These are phyloP conservation scores for Drosophila seguyi DNA, from an alignment of 1,140 invertebrate genomes.

Conservation along the genomic window DNA sequence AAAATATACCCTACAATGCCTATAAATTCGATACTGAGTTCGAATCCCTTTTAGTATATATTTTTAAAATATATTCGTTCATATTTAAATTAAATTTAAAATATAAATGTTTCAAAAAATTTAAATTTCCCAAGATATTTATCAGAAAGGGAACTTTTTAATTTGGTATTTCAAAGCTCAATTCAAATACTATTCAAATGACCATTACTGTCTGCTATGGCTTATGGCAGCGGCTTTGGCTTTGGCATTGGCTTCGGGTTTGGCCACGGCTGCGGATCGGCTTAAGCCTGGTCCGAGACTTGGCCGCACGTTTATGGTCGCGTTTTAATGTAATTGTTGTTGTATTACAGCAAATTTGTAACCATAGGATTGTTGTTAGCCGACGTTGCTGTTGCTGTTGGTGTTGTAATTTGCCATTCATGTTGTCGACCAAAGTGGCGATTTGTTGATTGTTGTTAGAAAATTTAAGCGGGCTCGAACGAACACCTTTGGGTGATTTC, in stretches of 20 bases:
- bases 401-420: conserved; percentile 81
- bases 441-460: conserved; percentile 73
- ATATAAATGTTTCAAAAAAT: neutral
- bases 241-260: conserved; percentile 44
- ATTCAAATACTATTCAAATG: neutral
- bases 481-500: conserved; percentile 60
- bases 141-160: no score
- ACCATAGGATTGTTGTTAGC: conserved; percentile 61
- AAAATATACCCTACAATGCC: neutral
- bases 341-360: conserved; percentile 83
- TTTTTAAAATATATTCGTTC: neutral
- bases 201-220: conserved; percentile 5
- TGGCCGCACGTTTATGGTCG: conserved; percentile 77
- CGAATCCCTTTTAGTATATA: neutral
- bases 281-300: conserved; percentile 49
- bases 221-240: conserved; percentile 51
- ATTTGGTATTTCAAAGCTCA: neutral
- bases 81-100: neutral
- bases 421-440: conserved; percentile 74
- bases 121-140: neutral
- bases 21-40: neutral
- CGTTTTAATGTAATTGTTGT: conserved; percentile 84
- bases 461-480: conserved; percentile 42
- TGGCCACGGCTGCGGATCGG: conserved; percentile 25
- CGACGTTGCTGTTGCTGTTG: conserved; percentile 29